Evolutionary conservation across 2,113 vertebrate genomes (phyloP), one percentile per base, ranked within the genome.

Genomic region (Plotosus lineatus): DNA sequence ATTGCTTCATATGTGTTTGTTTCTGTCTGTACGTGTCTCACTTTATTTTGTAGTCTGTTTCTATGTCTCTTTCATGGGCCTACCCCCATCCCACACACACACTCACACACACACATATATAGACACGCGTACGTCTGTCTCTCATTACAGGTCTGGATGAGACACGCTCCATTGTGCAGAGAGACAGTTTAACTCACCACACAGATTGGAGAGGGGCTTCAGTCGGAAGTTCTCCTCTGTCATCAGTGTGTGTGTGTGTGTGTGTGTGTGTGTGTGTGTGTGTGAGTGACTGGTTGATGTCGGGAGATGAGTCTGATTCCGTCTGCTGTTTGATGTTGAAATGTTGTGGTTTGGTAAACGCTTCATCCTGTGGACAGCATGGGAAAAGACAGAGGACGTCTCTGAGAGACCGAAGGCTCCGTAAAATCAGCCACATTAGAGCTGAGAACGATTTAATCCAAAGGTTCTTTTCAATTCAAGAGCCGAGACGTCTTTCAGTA

Each of bases 131-230:
- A 40, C 23, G 77, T 83, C 86, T 87, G 84, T 82, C 66, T 81
- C 68, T 71, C 82, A 85, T 85, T 85, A 84, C 80, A 55, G 51
- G 48, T 36, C 75, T 72, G 79, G 84, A 77, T 77, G 76, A 76
- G 76, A 53, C 26, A 84, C 58, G 82, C 84, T 84, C 69, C 82
- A 86, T 86, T 87, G 84, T 84, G 44, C 78, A 51, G 75, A 71
- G 82, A 84, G 85, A 77, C 48, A 79, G 86, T 84, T 87, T 85
- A 87, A 84, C 84, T 82, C 76, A 31, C 77, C 51, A 81, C 50
- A 56, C 82, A 76, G 61, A 56, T 61, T 75, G 82, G 75, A 87
- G 84, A 83, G 38, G 80, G 81, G 77, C 50, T 71, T 68, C 80
- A 86, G 81, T 84, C 82, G 84, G 84, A 86, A 84, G 84, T 83